Evolutionary conservation across 2,113 vertebrate genomes (phyloP).

Genomic region (Pterocles gutturalis): DNA sequence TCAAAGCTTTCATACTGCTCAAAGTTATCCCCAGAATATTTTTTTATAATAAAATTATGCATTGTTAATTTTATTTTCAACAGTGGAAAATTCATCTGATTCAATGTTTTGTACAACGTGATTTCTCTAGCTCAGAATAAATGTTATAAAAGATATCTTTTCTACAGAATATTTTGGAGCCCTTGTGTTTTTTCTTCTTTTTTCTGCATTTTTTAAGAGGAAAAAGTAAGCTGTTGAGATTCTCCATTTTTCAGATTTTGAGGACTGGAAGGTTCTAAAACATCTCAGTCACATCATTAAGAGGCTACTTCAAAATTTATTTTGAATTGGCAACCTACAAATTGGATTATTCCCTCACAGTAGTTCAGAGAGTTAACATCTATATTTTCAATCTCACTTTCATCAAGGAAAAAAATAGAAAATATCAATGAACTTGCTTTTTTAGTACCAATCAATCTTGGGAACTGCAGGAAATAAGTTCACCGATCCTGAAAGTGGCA

Average conservation of each 20-base stretch:
- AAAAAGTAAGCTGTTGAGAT: neutral
- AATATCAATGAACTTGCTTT: conserved; percentile 32
- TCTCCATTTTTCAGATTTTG: neutral
- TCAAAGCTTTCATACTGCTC: neutral
- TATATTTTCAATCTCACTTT: conserved; percentile 45
- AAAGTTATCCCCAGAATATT: neutral
- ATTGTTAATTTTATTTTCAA: neutral
- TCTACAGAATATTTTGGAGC: neutral
- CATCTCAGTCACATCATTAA: neutral
- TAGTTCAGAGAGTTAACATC: neutral
- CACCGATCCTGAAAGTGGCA: conserved; percentile 38
- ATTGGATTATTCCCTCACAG: neutral
- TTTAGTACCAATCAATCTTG: conserved; percentile 2
- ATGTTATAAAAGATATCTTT: neutral
- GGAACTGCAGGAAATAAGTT: conserved; percentile 35
- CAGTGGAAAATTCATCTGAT: neutral
- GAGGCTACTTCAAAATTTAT: neutral
- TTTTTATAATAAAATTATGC: neutral
- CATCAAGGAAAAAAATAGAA: conserved; percentile 11
- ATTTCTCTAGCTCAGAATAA: neutral
- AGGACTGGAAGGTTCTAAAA: neutral
- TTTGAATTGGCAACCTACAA: neutral
- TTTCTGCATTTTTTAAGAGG: neutral
- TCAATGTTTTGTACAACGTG: neutral
- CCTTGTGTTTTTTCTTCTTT: neutral